phyloP scores from a whole-genome alignment of 37 sponge, comb jelly and placozoan genomes.

The Hormiphora californensis region DNA sequence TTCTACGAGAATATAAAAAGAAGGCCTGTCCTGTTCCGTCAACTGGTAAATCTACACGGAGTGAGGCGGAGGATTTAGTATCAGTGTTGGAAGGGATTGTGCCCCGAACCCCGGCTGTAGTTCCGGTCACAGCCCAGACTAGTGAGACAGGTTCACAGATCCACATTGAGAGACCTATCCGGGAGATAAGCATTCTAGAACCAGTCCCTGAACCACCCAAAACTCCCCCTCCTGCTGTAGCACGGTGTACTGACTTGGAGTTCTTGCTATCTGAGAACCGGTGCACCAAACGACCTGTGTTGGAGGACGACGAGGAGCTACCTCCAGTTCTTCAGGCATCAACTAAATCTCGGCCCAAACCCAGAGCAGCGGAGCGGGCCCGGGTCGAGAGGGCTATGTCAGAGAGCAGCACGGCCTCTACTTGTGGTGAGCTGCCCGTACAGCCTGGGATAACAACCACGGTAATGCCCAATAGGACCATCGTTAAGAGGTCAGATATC shows the following conservation, averaged over 20 bases:
- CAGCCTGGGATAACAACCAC: constrained; percentile 41
- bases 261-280: constrained; percentile 48
- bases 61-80: neutral
- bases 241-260: constrained; percentile 6
- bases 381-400: neutral
- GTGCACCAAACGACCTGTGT: neutral
- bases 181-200: neutral
- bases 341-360: neutral
- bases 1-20: constrained; percentile 6
- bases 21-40: neutral
- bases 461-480: constrained; percentile 37
- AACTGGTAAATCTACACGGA: neutral
- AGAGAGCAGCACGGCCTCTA: neutral
- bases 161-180: neutral
- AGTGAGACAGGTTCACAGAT: neutral
- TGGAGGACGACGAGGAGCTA: constrained; percentile 29
- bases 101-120: neutral
- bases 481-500: constrained; percentile 59
- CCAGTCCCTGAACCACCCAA: neutral
- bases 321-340: constrained; percentile 13
- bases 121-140: neutral
- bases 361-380: too few species aligned
- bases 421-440: constrained; percentile 11
- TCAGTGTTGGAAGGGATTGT: neutral
- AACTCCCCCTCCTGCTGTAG: neutral